These are phyloP conservation scores for Ploceus nigricollis DNA, from an alignment of 2,113 vertebrate species.

Conservation along the genomic window DNA sequence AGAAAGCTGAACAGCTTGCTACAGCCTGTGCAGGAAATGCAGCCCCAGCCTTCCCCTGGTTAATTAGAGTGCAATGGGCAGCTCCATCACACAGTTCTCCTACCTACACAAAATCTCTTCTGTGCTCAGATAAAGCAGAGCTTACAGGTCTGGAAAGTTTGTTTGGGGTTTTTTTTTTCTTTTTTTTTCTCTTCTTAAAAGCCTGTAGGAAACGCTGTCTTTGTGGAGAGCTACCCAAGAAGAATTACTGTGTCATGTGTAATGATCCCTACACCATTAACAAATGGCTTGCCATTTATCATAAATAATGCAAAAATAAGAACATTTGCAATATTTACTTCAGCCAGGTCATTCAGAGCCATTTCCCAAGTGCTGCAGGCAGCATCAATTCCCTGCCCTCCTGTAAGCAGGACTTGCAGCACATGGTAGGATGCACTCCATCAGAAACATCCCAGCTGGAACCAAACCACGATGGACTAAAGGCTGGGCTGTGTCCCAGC, in stretches of 20 bases:
- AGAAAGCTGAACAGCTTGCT: background rate
- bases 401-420: background rate
- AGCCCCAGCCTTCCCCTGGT: background rate
- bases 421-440: no score
- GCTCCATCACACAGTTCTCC: background rate
- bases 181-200: background rate
- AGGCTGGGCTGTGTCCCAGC: background rate
- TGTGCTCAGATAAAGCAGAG: background rate
- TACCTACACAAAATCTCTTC: background rate
- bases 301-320: background rate
- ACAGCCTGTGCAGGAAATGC: background rate
- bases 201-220: background rate
- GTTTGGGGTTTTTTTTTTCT: background rate
- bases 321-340: background rate
- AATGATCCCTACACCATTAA: background rate
- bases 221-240: background rate
- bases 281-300: background rate
- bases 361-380: background rate
- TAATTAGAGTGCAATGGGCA: background rate
- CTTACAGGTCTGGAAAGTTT: no score
- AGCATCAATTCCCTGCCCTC: background rate
- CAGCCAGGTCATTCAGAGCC: background rate
- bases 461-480: background rate
- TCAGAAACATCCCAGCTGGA: background rate
- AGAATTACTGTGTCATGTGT: accelerated